These are phyloP conservation scores for Neogobius melanostomus DNA, from an alignment of 2,113 vertebrate species.

Conservation along the genomic window DNA sequence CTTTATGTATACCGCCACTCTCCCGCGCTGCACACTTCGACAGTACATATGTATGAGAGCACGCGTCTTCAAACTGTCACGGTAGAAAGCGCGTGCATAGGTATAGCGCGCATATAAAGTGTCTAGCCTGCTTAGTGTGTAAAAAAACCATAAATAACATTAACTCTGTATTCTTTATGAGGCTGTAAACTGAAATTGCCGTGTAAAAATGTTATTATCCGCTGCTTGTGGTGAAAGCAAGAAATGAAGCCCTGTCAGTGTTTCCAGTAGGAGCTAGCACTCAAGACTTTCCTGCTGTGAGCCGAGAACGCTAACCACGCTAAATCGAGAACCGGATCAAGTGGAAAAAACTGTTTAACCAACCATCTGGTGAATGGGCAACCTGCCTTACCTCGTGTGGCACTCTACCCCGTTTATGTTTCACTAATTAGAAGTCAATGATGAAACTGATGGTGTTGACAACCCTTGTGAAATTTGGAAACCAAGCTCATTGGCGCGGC, in stretches of 20 bases:
- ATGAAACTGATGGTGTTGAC: too few relatives aligned
- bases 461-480: not conserved
- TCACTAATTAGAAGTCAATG: too few relatives aligned
- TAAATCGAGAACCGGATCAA: too few relatives aligned
- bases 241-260: too few relatives aligned
- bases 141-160: not conserved
- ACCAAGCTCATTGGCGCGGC: not conserved
- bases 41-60: not conserved
- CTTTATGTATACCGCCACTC: not conserved
- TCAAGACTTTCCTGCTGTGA: too few relatives aligned
- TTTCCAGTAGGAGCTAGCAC: too few relatives aligned
- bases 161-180: not conserved
- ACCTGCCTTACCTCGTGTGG: too few relatives aligned
- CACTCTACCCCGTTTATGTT: too few relatives aligned
- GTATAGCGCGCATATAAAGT: not conserved
- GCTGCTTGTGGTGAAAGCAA: not conserved
- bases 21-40: not conserved
- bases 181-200: not conserved
- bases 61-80: not conserved
- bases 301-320: too few relatives aligned
- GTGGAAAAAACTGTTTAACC: too few relatives aligned
- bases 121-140: not conserved
- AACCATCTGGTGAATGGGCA: too few relatives aligned
- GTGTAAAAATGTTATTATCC: not conserved
- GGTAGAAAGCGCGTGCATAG: not conserved